Base-by-base conservation (phyloP, 2,888 invertebrate species). In the Drosophila dives region DNA sequence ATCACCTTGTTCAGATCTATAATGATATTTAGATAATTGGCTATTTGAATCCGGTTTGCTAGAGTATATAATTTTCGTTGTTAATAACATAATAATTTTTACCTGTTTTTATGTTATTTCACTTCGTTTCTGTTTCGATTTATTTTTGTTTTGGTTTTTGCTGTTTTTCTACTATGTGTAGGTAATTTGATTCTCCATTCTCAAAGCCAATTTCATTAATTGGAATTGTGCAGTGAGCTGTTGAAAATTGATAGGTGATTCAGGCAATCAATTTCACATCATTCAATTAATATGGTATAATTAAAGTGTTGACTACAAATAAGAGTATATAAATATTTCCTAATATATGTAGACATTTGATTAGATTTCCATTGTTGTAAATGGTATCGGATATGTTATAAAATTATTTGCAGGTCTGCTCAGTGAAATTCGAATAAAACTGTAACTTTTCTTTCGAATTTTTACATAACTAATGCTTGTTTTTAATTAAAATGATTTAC, bases 251-350 rank as follows among this genome's bases (percentile, higher is more conserved):
- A 77, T 64, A 34, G 73, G 49, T 68, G 68, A 68, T 64, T 64
- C 63, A 20, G 59, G 54, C 63, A 72, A 77, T 77, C 68, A 73
- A 77, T 73, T 73, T 72, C 77, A 50, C 76, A 68, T 77, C 62
- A 64, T 68, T 72, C 62, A 68, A 64, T 67, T 68, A 67, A 62
- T 49, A 48, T 51, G 12, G 26, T 36, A 29, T 58, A 59, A 68
- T 48, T 68, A 49, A 38, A 26, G 45, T 34, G 32, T 34, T 33
- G 36, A 11, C 29, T 32, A 11, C 45, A 20, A 32, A 10, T 20
- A 17, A 5, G 38, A 33, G 42, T 45, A 58, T 33, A 61, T 53
- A 56, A 50, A 40, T 54, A 42, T 48, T 32, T n/a, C 20, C 36
- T 23, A 29, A 29, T 29, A 49, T 45, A 12, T 63, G 45, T 36